Evolutionary conservation across 2,888 invertebrate genomes (phyloP).

Genomic region (Chironomus riparius): DNA sequence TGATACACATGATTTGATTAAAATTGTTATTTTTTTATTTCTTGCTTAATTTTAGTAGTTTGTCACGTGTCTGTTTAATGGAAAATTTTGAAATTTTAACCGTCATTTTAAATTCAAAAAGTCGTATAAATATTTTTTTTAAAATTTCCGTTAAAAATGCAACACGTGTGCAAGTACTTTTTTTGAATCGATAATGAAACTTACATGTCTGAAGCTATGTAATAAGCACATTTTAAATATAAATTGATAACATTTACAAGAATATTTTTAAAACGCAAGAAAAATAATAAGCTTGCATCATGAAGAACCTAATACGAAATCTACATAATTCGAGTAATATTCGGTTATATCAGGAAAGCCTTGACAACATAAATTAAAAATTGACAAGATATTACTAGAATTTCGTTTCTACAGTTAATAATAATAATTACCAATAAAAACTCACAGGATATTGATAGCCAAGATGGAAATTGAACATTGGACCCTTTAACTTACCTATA

Average conservation of each 20-base stretch:
- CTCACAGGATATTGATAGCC: neutral
- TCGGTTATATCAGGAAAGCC: too few relatives aligned
- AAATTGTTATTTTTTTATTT: neutral
- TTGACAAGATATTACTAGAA: too few relatives aligned
- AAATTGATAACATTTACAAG: neutral
- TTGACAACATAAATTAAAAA: too few relatives aligned
- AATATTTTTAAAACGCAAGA: neutral
- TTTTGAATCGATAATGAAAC: conserved; percentile 7
- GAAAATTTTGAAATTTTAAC: neutral
- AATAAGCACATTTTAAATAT: conserved; percentile 15
- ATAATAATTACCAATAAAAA: too few relatives aligned
- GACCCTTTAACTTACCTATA: neutral
- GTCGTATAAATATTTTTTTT: neutral
- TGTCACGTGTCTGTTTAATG: neutral
- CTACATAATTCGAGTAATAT: too few relatives aligned
- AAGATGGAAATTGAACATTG: neutral
- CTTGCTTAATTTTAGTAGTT: neutral
- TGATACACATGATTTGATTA: neutral
- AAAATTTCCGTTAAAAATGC: too few relatives aligned
- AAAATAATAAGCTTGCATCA: too few relatives aligned
- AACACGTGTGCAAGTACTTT: neutral
- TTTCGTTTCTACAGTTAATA: too few relatives aligned
- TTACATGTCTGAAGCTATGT: conserved; percentile 27
- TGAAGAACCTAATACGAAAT: too few relatives aligned
- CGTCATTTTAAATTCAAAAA: neutral